These are phyloP conservation scores for Diachasmimorpha longicaudata DNA, from an alignment of 1,140 invertebrate genomes.

Conservation along the genomic window DNA sequence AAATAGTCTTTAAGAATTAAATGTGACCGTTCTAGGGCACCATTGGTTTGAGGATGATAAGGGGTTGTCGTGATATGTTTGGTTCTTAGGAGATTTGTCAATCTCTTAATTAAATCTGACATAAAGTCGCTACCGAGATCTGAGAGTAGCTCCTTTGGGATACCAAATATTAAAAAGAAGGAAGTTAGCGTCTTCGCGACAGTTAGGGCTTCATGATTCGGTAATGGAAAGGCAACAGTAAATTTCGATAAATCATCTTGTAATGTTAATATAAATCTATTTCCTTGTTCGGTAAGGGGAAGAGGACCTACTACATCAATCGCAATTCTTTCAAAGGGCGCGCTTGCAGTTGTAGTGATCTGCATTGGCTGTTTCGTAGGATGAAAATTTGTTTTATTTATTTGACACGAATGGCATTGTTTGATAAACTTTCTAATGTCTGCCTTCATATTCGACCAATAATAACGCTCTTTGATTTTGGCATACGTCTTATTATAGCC, in stretches of 20 bases:
- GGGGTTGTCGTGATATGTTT: no score
- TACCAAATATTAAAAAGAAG: constrained; percentile 40
- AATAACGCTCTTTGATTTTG: background rate
- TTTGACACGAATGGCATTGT: constrained; percentile 30
- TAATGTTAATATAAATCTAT: constrained; percentile 1
- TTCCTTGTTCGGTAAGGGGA: background rate
- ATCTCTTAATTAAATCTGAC: background rate
- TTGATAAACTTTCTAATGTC: constrained; percentile 24
- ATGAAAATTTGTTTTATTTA: constrained; percentile 14
- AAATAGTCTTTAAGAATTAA: constrained; percentile 35
- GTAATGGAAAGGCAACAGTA: background rate
- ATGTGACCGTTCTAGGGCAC: constrained; percentile 26
- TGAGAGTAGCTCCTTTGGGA: constrained; percentile 40
- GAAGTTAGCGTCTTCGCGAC: constrained; percentile 28
- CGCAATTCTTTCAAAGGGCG: background rate
- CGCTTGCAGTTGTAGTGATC: background rate
- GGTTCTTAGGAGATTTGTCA: background rate
- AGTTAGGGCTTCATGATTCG: background rate
- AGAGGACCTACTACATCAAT: background rate
- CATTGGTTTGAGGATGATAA: no score
- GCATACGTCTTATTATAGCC: background rate
- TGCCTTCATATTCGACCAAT: constrained; percentile 37
- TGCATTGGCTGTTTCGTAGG: constrained; percentile 20
- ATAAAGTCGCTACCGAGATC: constrained; percentile 45
- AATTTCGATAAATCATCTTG: background rate